Evolutionary conservation across 2,797 vertebrate genomes (phyloP).

Genomic region (Taeniopygia guttata): DNA sequence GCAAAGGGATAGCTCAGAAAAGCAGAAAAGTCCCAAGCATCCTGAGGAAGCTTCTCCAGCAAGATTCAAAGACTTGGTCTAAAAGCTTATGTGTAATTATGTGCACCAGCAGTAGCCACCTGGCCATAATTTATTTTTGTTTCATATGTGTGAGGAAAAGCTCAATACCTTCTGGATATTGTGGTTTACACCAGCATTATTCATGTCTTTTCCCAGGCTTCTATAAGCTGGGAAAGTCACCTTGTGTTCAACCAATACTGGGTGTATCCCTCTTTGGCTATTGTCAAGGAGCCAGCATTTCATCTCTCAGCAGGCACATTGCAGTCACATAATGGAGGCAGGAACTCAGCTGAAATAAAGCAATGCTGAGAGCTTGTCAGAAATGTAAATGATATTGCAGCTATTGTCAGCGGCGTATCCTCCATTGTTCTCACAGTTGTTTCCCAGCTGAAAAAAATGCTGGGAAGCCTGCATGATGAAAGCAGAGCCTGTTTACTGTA

Average conservation of each 20-base stretch:
- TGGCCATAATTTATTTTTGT: conserved; percentile 17
- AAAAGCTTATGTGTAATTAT: neutral
- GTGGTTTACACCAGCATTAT: conserved; percentile 41
- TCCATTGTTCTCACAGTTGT: conserved; percentile 57
- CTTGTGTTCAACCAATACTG: conserved; percentile 62
- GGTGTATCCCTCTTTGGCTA: conserved; percentile 64
- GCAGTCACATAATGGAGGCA: conserved; percentile 44
- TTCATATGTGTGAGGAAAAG: neutral
- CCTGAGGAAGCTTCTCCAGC: neutral
- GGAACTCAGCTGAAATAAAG: conserved; percentile 46
- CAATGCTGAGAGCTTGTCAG: conserved; percentile 61
- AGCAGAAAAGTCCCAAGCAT: neutral
- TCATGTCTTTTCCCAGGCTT: conserved; percentile 62
- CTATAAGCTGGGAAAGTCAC: conserved; percentile 62
- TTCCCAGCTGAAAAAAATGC: conserved; percentile 67
- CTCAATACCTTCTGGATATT: conserved; percentile 9
- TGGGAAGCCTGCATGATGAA: conserved; percentile 60
- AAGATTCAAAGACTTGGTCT: neutral
- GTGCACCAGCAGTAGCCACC: neutral
- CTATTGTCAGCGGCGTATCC: conserved; percentile 40
- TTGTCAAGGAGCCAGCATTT: conserved; percentile 67
- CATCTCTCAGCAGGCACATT: conserved; percentile 57
- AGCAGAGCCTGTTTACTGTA: conserved; percentile 35
- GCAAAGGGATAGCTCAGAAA: neutral
- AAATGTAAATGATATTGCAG: conserved; percentile 68